Percentiles rank a stretch among this genome's conserved stretches.
These are phyloP conservation scores for Eupithecia vulgata DNA, from an alignment of 2,888 invertebrate species.

Conservation along the genomic window DNA sequence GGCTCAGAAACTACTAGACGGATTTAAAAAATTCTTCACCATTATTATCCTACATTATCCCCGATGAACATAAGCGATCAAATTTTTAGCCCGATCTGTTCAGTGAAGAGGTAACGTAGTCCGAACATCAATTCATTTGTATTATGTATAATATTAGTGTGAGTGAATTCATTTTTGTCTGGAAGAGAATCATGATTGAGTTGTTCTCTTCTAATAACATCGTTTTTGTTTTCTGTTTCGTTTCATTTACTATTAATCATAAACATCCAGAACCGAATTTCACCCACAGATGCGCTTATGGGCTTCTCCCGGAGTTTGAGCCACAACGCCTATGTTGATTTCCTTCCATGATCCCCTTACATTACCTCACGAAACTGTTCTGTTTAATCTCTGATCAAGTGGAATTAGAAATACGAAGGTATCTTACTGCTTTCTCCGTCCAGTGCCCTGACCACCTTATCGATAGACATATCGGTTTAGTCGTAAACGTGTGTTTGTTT, in stretches of 20 bases:
- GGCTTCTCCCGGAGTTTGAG: too few relatives aligned
- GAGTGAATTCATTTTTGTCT: too few relatives aligned
- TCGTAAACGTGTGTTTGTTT: conserved; percentile 46
- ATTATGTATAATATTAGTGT: too few relatives aligned
- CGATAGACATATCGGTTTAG: conserved; percentile 43
- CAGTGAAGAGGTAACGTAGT: too few relatives aligned
- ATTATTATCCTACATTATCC: too few relatives aligned
- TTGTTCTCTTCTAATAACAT: not conserved
- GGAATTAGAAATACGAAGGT: not conserved
- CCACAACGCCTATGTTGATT: not conserved
- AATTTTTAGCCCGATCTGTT: too few relatives aligned
- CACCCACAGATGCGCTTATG: not conserved
- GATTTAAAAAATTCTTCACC: too few relatives aligned
- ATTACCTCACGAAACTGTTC: not conserved
- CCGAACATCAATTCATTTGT: too few relatives aligned
- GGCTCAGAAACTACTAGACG: too few relatives aligned
- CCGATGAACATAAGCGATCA: too few relatives aligned
- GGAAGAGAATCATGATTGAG: not conserved
- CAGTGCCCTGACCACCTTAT: conserved; percentile 28
- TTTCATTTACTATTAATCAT: not conserved
- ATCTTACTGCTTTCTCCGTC: conserved; percentile 15
- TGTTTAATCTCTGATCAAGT: not conserved
- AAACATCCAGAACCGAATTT: not conserved
- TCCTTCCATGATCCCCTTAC: not conserved
- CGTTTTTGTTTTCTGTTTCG: not conserved